These are phyloP conservation scores for Fistularia commersonii DNA, from an alignment of 2,797 vertebrate genomes.

Conservation along the genomic window DNA sequence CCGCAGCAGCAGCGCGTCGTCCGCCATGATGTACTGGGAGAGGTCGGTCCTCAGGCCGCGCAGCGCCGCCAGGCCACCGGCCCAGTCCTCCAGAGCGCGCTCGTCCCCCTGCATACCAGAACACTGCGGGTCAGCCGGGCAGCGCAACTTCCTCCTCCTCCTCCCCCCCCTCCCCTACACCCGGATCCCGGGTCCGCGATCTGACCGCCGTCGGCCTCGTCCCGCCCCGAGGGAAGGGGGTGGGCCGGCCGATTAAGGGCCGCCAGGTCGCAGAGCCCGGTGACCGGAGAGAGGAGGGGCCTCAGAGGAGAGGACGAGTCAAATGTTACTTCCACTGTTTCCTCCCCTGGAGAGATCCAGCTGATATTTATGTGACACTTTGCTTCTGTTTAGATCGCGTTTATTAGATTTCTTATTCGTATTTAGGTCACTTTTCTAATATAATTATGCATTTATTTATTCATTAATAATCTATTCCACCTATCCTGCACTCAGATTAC, in stretches of 20 bases:
- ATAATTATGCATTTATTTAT: too few species aligned
- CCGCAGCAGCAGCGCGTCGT: constrained; percentile 82
- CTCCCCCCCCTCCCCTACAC: too few species aligned
- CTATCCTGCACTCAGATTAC: too few species aligned
- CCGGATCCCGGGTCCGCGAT: too few species aligned
- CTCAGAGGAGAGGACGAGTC: background rate
- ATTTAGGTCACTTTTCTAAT: too few species aligned
- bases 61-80: constrained; percentile 79
- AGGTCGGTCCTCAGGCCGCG: constrained; percentile 82
- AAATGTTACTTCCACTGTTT: background rate
- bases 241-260: too few species aligned
- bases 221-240: background rate
- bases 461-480: too few species aligned
- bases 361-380: too few species aligned
- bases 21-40: constrained; percentile 79
- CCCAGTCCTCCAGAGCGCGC: constrained; percentile 85
- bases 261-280: background rate
- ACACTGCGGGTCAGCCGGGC: constrained; percentile 49
- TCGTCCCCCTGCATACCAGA: constrained; percentile 90
- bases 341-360: too few species aligned
- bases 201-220: too few species aligned
- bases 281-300: background rate
- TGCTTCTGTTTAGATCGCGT: too few species aligned
- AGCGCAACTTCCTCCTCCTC: constrained; percentile 23
- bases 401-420: too few species aligned